These are phyloP conservation scores for Gastrophryne carolinensis DNA, from an alignment of 2,797 vertebrate species.

Conservation along the genomic window DNA sequence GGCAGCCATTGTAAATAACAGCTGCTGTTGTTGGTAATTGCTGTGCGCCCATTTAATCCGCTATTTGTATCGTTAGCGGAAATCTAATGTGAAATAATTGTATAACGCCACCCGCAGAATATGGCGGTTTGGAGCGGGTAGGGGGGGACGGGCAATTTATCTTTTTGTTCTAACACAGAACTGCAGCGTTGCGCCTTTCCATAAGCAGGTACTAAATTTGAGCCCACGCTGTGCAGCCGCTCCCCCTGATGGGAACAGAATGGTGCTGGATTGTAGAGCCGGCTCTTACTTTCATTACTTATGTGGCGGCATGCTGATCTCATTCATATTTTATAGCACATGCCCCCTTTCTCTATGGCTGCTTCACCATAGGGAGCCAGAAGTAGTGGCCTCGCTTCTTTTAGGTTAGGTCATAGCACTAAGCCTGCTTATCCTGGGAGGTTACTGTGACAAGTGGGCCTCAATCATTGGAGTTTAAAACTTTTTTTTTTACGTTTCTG, in stretches of 20 bases:
- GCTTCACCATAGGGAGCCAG: not conserved
- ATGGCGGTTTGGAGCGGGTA: not conserved
- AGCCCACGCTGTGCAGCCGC: not conserved
- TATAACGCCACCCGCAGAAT: not conserved
- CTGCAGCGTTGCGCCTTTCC: not conserved
- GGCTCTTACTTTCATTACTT: slow-evolving; percentile 12
- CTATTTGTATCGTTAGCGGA: not conserved
- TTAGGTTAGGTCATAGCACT: not conserved
- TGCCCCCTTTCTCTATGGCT: not conserved
- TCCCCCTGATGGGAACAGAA: not conserved
- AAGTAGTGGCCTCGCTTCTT: not conserved
- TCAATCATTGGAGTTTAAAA: too few species aligned
- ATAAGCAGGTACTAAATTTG: not conserved
- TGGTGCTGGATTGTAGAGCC: not conserved
- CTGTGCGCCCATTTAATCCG: not conserved
- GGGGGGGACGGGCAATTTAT: slow-evolving; percentile 11
- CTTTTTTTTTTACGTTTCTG: too few species aligned
- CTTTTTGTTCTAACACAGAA: slow-evolving; percentile 4
- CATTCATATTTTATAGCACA: slow-evolving; percentile 24
- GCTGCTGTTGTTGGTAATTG: not conserved
- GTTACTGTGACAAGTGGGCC: too few species aligned
- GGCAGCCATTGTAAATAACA: not conserved
- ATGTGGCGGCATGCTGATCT: slow-evolving; percentile 10
- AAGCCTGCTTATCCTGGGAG: too few species aligned
- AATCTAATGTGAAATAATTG: not conserved